Percentiles rank a stretch among this genome's conserved stretches.
These are phyloP conservation scores for Gnatocerus cornutus DNA, from an alignment of 2,888 invertebrate species.

Conservation along the genomic window DNA sequence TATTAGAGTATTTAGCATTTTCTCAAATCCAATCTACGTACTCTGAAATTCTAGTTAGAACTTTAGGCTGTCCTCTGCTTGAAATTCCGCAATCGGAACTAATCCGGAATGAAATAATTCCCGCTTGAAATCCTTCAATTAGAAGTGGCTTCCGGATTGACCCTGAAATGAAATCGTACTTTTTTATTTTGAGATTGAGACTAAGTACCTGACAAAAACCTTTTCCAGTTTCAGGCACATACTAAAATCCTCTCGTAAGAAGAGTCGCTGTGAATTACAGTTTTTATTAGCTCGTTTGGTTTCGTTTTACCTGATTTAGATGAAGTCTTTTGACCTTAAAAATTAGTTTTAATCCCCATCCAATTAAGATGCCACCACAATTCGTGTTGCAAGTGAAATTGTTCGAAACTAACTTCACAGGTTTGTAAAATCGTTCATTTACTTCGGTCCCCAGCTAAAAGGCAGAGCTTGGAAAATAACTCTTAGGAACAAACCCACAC, in stretches of 20 bases:
- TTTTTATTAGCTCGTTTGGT: too few species aligned
- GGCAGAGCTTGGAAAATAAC: not conserved
- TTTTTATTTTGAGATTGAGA: not conserved
- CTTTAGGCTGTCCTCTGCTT: slow-evolving; percentile 32
- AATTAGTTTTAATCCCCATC: slow-evolving; percentile 17
- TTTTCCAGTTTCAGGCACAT: too few species aligned
- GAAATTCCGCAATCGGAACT: slow-evolving; percentile 44
- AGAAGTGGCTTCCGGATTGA: slow-evolving; percentile 46
- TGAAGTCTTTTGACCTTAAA: not conserved
- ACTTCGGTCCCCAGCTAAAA: too few species aligned
- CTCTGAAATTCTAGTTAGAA: slow-evolving; percentile 39
- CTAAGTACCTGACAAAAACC: slow-evolving; percentile 44
- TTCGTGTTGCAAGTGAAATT: slow-evolving; percentile 8
- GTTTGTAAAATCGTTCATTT: not conserved
- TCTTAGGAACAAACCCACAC: not conserved
- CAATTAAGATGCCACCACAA: slow-evolving; percentile 14
- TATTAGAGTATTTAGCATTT: slow-evolving; percentile 7
- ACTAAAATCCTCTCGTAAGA: too few species aligned
- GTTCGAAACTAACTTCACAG: slow-evolving; percentile 2
- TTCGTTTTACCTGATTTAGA: too few species aligned
- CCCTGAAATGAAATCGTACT: slow-evolving; percentile 26
- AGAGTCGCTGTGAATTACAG: too few species aligned
- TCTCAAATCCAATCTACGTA: slow-evolving; percentile 27
- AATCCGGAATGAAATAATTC: slow-evolving; percentile 44
- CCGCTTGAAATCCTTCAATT: slow-evolving; percentile 36